Evolutionary conservation across 2,113 vertebrate genomes (phyloP).

Genomic region (Grammomys dolichurus): DNA sequence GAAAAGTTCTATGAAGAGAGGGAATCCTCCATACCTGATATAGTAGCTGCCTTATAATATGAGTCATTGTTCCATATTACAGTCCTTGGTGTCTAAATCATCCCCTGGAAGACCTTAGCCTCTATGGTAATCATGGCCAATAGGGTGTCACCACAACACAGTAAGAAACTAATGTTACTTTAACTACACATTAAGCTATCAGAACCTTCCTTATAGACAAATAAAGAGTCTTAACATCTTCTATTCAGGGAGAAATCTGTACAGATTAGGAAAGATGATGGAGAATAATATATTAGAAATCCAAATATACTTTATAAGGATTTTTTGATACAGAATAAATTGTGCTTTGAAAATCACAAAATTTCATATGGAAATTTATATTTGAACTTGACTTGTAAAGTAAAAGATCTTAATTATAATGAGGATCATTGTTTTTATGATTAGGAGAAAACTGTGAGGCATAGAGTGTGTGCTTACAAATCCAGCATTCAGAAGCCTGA

Average conservation of each 20-base stretch:
- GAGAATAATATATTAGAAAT: not conserved
- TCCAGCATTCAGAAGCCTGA: too few species aligned
- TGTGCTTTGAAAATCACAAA: not conserved
- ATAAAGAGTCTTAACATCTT: not conserved
- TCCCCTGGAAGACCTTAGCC: not conserved
- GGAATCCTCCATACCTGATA: not conserved
- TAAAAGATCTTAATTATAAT: not conserved
- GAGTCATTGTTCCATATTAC: not conserved
- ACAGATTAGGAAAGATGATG: not conserved
- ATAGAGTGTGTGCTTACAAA: not conserved
- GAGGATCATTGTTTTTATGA: not conserved
- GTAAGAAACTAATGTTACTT: not conserved
- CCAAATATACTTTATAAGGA: not conserved
- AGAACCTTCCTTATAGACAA: not conserved
- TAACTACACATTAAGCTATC: not conserved
- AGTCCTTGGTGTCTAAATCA: not conserved
- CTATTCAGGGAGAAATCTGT: not conserved
- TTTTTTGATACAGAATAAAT: not conserved
- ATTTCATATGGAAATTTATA: slow-evolving; percentile 16
- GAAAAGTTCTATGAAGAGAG: not conserved
- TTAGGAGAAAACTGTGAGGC: not conserved
- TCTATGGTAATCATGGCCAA: not conserved
- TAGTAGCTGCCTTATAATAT: not conserved
- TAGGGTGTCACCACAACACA: not conserved
- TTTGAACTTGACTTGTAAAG: not conserved